Conservation (phyloP, 2,113 vertebrate genomes). For the Coptodon rendalli region DNA sequence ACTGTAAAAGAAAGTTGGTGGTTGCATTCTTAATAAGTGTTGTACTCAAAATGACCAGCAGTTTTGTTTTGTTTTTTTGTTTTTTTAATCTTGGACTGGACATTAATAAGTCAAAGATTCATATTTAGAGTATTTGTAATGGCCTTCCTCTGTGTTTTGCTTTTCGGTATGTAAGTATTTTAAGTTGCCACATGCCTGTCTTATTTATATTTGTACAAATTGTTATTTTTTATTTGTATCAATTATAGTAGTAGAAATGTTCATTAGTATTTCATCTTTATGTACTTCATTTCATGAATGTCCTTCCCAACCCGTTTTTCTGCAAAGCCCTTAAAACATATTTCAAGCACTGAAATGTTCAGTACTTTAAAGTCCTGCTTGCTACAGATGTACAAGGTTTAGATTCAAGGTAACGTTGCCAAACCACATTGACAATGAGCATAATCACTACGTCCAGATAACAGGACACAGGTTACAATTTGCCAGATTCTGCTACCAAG, state of each 20-base stretch:
- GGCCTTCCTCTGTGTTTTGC: neutral
- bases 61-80: neutral
- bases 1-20: neutral
- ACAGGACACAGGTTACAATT: neutral
- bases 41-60: neutral
- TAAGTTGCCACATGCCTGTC: neutral
- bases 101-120: neutral
- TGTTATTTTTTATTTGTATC: neutral
- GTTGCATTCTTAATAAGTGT: neutral
- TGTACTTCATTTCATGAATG: neutral
- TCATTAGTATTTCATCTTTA: neutral
- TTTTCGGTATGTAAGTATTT: neutral
- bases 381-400: neutral
- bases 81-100: neutral
- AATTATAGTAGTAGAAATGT: neutral
- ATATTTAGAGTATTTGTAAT: neutral
- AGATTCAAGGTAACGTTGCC: neutral
- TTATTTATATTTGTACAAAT: neutral
- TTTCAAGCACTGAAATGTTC: neutral
- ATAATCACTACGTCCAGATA: accelerated
- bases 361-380: neutral
- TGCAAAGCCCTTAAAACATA: neutral
- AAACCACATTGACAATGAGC: neutral
- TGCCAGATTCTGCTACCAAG: neutral
- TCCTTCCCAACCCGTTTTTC: neutral